Base-by-base conservation (phyloP, 1,140 invertebrate species). In the Aradophagus sp. region DNA sequence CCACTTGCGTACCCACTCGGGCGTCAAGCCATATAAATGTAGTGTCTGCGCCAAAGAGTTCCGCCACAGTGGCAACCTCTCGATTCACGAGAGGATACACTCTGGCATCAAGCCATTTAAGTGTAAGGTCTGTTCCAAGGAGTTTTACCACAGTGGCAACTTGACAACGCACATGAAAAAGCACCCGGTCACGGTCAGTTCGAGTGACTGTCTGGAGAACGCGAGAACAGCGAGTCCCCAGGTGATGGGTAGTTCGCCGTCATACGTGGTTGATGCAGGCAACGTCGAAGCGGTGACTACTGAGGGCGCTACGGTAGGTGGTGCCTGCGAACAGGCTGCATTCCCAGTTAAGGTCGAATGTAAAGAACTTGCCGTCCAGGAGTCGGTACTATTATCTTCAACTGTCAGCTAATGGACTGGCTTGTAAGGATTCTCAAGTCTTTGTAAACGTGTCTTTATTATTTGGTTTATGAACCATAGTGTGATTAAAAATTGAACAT, bases 71-170 rank as follows among this genome's bases (percentile, higher is more conserved):
- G 87, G 87, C 5, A 88, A 88, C 75, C 74, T 89, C 39, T 87
- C 77, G 36, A 89, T 84, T 76, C 88, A 82, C 47, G 86, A 82
- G 78, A 84, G 70, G 80, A 89, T 83, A 85, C 88, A 86, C 69
- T 87, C 83, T 10, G 84, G 84, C 2, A 77, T 86, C 7, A 86
- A 85, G 56, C 91, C 91, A 6, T 92, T 90, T 78, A 89, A 89
- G 75, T 93, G 92, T 81, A 89, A 89, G 77, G 81, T 91, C 45
- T 93, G 92, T 81, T 87, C 88, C 17, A 90, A 91, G 72, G 87
- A 88, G 47, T 93, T 93, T 83, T 90, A 90, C 80, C 90, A 87
- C 73, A 89, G 86, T 76, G 89, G 85, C 71, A 91, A 87, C 77
- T 85, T 86, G 23, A 85, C 84, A 2, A 86, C 84, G n/a, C 84